phyloP scores from a whole-genome alignment of 2,797 vertebrate genomes.

The Manis crassicaudata region DNA sequence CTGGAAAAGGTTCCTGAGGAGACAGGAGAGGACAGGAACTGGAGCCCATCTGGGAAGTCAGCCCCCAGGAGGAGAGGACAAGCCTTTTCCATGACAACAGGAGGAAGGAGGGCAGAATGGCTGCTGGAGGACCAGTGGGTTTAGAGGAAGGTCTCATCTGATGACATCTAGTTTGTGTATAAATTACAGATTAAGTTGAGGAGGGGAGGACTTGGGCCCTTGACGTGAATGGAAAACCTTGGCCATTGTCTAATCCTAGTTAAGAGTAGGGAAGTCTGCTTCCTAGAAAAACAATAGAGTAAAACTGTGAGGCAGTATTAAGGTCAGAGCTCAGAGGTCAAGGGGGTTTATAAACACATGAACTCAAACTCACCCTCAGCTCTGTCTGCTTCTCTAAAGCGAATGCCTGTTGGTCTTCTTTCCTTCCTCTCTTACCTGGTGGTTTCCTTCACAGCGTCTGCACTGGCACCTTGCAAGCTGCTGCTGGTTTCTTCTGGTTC shows the following conservation, averaged over 20 bases:
- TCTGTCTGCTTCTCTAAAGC: background rate
- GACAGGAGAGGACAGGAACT: no score
- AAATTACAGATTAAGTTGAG: background rate
- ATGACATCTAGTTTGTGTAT: background rate
- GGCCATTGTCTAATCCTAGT: no score
- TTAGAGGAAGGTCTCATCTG: background rate
- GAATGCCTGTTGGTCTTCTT: background rate
- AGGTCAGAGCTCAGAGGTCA: background rate
- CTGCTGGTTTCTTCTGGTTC: background rate
- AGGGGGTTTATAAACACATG: background rate
- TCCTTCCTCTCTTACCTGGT: no score
- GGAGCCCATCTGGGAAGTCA: background rate
- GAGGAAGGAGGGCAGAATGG: background rate
- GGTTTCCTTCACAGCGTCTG: background rate
- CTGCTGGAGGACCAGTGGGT: background rate
- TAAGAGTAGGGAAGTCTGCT: no score
- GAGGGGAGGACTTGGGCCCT: background rate
- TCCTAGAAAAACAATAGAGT: background rate
- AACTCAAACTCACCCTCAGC: background rate
- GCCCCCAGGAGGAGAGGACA: background rate
- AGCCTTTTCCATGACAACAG: background rate
- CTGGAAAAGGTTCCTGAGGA: background rate
- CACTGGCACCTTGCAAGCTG: background rate
- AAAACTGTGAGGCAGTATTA: background rate
- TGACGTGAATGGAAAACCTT: background rate